phyloP scores from a whole-genome alignment of 2,797 vertebrate genomes.

The Anableps anableps region DNA sequence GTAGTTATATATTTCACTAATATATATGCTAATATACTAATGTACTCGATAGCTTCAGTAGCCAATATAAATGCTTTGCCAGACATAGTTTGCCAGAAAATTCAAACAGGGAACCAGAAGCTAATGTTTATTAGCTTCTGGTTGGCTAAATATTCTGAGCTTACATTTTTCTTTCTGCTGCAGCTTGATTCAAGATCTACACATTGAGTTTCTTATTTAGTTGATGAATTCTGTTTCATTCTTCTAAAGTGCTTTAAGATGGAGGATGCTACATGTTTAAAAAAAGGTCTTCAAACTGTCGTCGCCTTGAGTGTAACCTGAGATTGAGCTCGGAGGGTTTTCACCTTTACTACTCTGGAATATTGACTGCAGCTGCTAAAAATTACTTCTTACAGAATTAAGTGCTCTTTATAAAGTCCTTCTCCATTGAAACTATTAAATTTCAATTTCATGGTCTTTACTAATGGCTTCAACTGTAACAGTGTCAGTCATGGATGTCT shows the following conservation, averaged over 20 bases:
- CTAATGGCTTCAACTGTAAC: constrained; percentile 12
- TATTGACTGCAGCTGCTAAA: constrained; percentile 58
- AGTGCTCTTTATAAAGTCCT: constrained; percentile 21
- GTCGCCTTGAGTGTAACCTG: constrained; percentile 41
- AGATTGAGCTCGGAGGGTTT: constrained; percentile 41
- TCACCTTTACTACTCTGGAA: constrained; percentile 43
- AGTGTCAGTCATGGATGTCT: constrained; percentile 21
- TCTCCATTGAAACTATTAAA: constrained; percentile 26
- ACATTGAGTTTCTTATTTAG: constrained; percentile 12
- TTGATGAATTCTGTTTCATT: constrained; percentile 39
- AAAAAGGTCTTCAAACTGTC: constrained; percentile 47
- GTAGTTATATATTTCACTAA: too few relatives aligned
- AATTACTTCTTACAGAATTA: constrained; percentile 24
- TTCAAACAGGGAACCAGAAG: too few relatives aligned
- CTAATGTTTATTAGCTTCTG: too few relatives aligned
- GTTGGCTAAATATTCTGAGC: too few relatives aligned
- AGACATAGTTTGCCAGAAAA: too few relatives aligned
- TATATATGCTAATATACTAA: too few relatives aligned
- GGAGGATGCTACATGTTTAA: constrained; percentile 40
- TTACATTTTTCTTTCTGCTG: too few relatives aligned
- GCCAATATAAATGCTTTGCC: too few relatives aligned
- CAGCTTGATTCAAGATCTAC: background rate
- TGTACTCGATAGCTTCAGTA: too few relatives aligned
- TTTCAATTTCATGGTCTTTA: constrained; percentile 21
- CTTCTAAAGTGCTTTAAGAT: constrained; percentile 53